A percentile compares a stretch with the other conserved stretches of the same genome.
Conservation (phyloP, 2,113 vertebrate genomes). For the Octodon degus region DNA sequence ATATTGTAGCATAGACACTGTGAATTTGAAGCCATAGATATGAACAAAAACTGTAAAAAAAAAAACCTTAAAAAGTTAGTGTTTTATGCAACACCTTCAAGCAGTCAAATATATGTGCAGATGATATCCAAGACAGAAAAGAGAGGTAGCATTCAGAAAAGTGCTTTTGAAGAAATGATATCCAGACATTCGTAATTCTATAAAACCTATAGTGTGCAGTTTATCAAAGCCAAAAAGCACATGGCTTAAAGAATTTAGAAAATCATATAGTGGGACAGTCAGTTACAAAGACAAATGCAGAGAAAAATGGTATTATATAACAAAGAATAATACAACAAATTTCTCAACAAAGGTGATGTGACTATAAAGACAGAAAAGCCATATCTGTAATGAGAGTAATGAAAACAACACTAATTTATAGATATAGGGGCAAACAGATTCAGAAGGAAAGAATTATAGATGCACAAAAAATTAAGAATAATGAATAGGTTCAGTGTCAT, state of each 20-base stretch:
- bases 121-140: neutral
- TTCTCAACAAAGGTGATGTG: neutral
- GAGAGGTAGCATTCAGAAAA: neutral
- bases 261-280: neutral
- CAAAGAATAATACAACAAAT: neutral
- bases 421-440: neutral
- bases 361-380: neutral
- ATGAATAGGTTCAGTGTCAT: neutral
- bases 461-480: neutral
- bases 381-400: neutral
- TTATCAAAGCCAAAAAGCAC: neutral
- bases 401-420: neutral
- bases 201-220: neutral
- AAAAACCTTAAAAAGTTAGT: neutral
- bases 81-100: neutral
- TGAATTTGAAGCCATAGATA: neutral
- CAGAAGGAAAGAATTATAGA: neutral
- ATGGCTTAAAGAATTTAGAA: neutral
- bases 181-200: conserved; percentile 6
- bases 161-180: neutral
- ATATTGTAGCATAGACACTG: conserved; percentile 6
- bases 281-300: neutral
- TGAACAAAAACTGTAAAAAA: neutral
- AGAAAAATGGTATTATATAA: neutral
- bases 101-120: neutral